These are phyloP conservation scores for Danionella cerebrum DNA, from an alignment of 2,113 vertebrate genomes.

Conservation along the genomic window DNA sequence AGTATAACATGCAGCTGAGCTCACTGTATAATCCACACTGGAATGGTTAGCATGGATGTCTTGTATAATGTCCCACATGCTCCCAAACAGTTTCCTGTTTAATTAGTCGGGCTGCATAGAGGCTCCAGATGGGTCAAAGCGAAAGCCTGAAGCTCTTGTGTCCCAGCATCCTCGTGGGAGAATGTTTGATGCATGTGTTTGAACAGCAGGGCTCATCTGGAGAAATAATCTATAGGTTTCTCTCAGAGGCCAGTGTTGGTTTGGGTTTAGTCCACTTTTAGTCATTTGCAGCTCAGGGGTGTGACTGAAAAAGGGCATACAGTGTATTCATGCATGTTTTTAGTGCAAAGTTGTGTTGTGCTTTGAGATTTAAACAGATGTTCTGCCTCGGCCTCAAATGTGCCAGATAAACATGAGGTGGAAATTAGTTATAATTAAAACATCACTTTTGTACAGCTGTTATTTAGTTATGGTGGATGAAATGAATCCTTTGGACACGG, in stretches of 20 bases:
- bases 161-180: neutral
- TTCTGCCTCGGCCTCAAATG: neutral
- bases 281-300: neutral
- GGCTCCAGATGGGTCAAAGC: neutral
- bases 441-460: no score
- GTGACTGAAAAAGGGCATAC: neutral
- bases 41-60: neutral
- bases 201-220: neutral
- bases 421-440: neutral
- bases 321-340: neutral
- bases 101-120: constrained; percentile 4
- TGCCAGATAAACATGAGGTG: neutral
- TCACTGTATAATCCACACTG: no score
- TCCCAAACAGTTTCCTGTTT: neutral
- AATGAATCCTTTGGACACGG: no score
- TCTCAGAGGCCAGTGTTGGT: neutral
- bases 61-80: neutral
- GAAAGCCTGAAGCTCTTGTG: neutral
- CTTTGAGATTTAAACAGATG: neutral
- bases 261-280: neutral
- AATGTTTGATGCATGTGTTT: neutral
- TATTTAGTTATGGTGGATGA: no score
- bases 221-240: neutral
- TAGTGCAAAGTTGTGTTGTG: neutral
- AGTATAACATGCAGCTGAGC: no score